Evolutionary conservation across 2,797 vertebrate species (phyloP).

Genomic region (Aldrovandia affinis): DNA sequence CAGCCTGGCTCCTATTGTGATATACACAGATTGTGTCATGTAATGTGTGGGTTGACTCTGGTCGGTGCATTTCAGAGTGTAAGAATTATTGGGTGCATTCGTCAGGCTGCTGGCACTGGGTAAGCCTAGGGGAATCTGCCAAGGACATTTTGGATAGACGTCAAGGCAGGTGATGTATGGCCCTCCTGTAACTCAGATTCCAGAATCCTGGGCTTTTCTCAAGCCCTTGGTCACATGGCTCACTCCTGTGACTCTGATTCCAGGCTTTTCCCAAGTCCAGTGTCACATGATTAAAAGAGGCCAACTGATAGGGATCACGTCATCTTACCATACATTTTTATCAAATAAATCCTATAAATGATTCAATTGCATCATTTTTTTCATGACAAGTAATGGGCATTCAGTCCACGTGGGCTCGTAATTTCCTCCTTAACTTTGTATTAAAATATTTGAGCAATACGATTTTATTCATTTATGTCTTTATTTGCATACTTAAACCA

Average conservation of each 20-base stretch:
- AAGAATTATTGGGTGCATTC: slow-evolving; percentile 30
- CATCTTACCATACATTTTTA: neutral
- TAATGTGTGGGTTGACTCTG: slow-evolving; percentile 53
- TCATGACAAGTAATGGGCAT: neutral
- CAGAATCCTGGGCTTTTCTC: neutral
- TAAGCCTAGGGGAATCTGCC: slow-evolving; percentile 60
- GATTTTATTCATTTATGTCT: too few relatives aligned
- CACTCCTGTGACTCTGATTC: slow-evolving; percentile 55
- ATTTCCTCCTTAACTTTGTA: too few relatives aligned
- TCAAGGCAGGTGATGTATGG: slow-evolving; percentile 75
- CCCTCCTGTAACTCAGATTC: slow-evolving; percentile 57
- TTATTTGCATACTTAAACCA: too few relatives aligned
- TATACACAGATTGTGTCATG: slow-evolving; percentile 59
- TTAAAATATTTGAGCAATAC: neutral
- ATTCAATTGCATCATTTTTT: too few relatives aligned
- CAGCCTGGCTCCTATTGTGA: slow-evolving; percentile 68
- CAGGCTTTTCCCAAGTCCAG: neutral
- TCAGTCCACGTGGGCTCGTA: neutral
- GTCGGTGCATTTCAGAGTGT: slow-evolving; percentile 54
- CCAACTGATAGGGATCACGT: neutral
- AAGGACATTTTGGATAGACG: slow-evolving; percentile 81
- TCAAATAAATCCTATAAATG: neutral
- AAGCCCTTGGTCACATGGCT: neutral
- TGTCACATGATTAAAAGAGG: neutral
- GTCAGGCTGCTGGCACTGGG: slow-evolving; percentile 14